Conservation (phyloP, 1,140 invertebrate genomes). For the Drosophila bocqueti region DNA sequence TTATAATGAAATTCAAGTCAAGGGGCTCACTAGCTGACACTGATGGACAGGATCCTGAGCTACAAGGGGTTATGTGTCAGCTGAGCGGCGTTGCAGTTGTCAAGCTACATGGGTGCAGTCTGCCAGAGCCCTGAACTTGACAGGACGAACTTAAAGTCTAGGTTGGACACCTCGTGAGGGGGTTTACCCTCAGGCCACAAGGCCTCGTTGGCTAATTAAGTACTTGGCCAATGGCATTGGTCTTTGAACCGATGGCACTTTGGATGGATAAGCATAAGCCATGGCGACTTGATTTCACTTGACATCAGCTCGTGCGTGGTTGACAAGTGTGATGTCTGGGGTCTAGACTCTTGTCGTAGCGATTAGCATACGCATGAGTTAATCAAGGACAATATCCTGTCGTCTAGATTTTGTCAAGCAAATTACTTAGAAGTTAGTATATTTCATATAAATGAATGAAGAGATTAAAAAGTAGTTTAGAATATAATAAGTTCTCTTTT, state of each 20-base stretch:
- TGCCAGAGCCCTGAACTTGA: slow-evolving; percentile 33
- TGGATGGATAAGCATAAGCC: slow-evolving; percentile 36
- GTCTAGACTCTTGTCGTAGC: slow-evolving; percentile 15
- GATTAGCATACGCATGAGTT: slow-evolving; percentile 1
- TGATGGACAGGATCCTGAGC: slow-evolving; percentile 24
- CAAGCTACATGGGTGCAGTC: slow-evolving; percentile 37
- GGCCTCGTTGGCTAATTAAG: slow-evolving; percentile 48
- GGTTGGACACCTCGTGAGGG: neutral
- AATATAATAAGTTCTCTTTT: neutral
- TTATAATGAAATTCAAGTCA: slow-evolving; percentile 29
- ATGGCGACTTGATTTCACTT: slow-evolving; percentile 21
- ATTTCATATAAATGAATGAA: neutral
- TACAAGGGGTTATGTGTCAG: slow-evolving; percentile 1
- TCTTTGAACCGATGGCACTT: slow-evolving; percentile 23
- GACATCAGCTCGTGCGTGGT: slow-evolving; percentile 4
- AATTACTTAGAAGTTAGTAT: neutral
- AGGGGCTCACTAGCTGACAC: slow-evolving; percentile 31
- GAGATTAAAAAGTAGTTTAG: no score
- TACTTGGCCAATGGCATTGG: slow-evolving; percentile 21
- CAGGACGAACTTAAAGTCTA: slow-evolving; percentile 31
- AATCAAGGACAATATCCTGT: neutral
- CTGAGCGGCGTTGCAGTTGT: slow-evolving; percentile 33
- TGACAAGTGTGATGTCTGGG: slow-evolving; percentile 20
- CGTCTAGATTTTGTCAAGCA: neutral
- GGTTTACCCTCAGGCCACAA: slow-evolving; percentile 12